Base-by-base conservation (phyloP, 2,113 vertebrate genomes). In the Oriolus oriolus region DNA sequence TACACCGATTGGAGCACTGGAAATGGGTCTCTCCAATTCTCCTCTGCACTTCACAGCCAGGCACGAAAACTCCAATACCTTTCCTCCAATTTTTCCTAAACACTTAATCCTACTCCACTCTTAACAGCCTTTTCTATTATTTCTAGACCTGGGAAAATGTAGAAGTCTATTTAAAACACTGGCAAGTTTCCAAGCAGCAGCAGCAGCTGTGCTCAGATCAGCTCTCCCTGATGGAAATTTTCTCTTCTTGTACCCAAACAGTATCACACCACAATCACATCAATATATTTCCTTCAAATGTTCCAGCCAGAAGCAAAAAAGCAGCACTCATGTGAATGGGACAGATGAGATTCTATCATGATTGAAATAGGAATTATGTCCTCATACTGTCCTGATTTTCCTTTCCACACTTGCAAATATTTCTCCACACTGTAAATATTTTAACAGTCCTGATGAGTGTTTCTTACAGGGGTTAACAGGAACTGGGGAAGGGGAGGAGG, bases 81-180 rank as follows among this genome's bases (percentile, higher is more conserved):
- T 92, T 84, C 71, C 88, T 27, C 84, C 37, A 35, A 16, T 54
- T 83, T 88, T 84, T 28, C 35, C 33, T 75, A 87, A 89, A 75
- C 42, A 56, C 73, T 74, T 59, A 47, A 86, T 68, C 73, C 61
- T 56, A 41, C 79, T 59, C 69, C 22, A n/a, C 42, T 74, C 73
- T 57, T 75, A 65, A 41, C 63, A 64, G 59, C 60, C 47, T 84
- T 75, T 89, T 31, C 84, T 89, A 41, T 59, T 89, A 70, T 14
- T 91, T 71, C 77, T 53, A 84, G 44, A 94, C 57, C 77, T 95
- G 76, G 84, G 89, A 94, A 96, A 95, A 91, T 87, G 52, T 23
- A 60, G 57, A 41, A 56, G 9, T 37, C 69, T 92, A 75, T 91
- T 91, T 87, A 87, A 94, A 96, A 81, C 57, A 18, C 75, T 91